Base-by-base conservation (phyloP, 2,797 vertebrate genomes). In the Anguilla obscura region DNA sequence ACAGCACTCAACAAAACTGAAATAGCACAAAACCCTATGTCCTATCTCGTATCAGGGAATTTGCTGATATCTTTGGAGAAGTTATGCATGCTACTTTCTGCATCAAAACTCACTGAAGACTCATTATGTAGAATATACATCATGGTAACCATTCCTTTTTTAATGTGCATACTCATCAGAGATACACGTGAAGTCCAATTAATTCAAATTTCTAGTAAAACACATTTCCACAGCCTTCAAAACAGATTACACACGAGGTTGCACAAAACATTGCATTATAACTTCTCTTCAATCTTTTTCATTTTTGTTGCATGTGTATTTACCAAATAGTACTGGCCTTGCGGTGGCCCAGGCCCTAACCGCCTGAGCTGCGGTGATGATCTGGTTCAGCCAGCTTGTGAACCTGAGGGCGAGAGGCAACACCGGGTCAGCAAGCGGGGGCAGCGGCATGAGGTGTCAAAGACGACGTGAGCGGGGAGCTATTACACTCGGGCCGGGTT, bases 401-500 rank as follows among this genome's bases (percentile, higher is more conserved):
- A 95, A 95, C 94, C 92, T 91, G 86, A 88, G 89, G 92, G 88
- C 74, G 58, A 80, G 89, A 92, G 89, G 87, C 89, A 84, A 93
- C 92, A 93, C 94, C 94, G 95, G 94, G 94, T 95, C 94, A 94
- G 89, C 9, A 30, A 36, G 86, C n/a, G 12, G 69, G 79, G 71
- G 8, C 48, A 8, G 33, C 69, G 48, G 66, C 58, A 60, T 69
- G 74, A 85, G 88, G 86, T 89, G 88, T 82, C 80, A 86, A 86
- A 84, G 86, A 45, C 83, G 88, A 84, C 88, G 87, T 36, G 50
- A 85, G 90, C 88, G 83, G 80, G 87, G 86, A 86, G 86, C 90
- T 74, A 85, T 91, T 83, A 87, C 83, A 89, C 89, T 30, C 84
- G 83, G 89, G 85, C 36, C 79, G 0, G 21, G 85, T 93, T 94